Evolutionary conservation across 2,797 vertebrate genomes (phyloP), one percentile per base, ranked within the genome.

Genomic region (Staurois parvus): DNA sequence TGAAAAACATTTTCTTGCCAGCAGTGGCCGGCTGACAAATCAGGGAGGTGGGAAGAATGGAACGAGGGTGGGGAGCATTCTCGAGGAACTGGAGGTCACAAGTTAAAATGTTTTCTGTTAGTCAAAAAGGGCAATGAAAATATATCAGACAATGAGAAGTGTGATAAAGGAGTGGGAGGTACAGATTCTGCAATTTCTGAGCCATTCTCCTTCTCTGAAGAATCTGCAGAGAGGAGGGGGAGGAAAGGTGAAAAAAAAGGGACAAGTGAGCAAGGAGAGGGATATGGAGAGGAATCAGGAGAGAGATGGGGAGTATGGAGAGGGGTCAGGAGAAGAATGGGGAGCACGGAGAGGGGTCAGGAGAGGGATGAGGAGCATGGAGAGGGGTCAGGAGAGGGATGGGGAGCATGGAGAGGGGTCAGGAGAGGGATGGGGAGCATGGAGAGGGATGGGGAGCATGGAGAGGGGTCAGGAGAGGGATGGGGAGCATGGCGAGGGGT

Each of bases 41-140:
- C 30, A 83, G 52, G 59, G 76, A 87, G 81, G 85, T 87, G 80
- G 85, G 70, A 87, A 73, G 75, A 78, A 86, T 83, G 80, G 78
- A 42, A 56, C 9, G 29, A 73, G 85, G 75, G 85, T 79, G 80
- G 85, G 66, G 74, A 81, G 48, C 79, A 70, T 64, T 81, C 66
- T 19, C 62, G 56, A 69, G 77, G 67, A 83, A 42, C 68, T 40
- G 32, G 34, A 66, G 80, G 85, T 86, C 79, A 86, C 79, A 78
- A 86, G 85, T 73, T 77, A 83, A 86, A 82, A 66, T 83, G 85
- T 76, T 68, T 83, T 66, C 64, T 86, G 30, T 66, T 86, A 82
- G 85, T 75, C 85, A 83, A 82, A 37, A 83, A 83, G 70, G 80
- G 59, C 69, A 69, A 52, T 37, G 42, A 74, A 45, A 83, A 72